Conservation (phyloP, 2,888 invertebrate genomes). For the Axea sp. region DNA sequence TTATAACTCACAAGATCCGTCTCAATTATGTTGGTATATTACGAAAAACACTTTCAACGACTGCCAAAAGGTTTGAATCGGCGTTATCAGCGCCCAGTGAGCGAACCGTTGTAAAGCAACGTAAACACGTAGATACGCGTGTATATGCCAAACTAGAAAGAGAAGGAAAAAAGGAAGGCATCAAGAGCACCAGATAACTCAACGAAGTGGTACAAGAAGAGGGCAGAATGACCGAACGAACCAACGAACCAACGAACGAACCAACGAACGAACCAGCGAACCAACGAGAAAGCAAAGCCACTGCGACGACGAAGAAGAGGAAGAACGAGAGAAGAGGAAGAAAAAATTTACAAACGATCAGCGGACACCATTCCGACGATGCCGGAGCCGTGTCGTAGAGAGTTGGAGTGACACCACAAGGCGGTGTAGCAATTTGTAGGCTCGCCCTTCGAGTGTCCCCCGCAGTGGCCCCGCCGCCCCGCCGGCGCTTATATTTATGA, state of each 20-base stretch:
- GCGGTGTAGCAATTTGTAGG: conserved; percentile 80
- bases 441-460: conserved; percentile 69
- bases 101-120: conserved; percentile 56
- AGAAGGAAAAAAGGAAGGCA: conserved; percentile 23
- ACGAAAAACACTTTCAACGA: conserved; percentile 11
- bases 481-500: conserved; percentile 58
- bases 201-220: conserved; percentile 17
- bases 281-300: background rate
- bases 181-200: conserved; percentile 27
- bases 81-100: conserved; percentile 44
- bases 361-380: conserved; percentile 79
- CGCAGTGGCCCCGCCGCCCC: conserved; percentile 45
- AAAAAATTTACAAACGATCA: conserved; percentile 59
- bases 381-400: conserved; percentile 78
- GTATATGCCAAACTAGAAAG: conserved; percentile 33
- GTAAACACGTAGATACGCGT: conserved; percentile 53
- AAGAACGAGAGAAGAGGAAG: conserved; percentile 31
- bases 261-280: no score
- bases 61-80: conserved; percentile 44
- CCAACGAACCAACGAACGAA: no score
- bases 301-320: conserved; percentile 1
- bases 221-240: conserved; percentile 20
- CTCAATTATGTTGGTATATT: conserved; percentile 26
- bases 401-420: conserved; percentile 79
- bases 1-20: conserved; percentile 19